Base-by-base conservation (phyloP, 2,888 invertebrate genomes). In the Neoaliturus tenellus region DNA sequence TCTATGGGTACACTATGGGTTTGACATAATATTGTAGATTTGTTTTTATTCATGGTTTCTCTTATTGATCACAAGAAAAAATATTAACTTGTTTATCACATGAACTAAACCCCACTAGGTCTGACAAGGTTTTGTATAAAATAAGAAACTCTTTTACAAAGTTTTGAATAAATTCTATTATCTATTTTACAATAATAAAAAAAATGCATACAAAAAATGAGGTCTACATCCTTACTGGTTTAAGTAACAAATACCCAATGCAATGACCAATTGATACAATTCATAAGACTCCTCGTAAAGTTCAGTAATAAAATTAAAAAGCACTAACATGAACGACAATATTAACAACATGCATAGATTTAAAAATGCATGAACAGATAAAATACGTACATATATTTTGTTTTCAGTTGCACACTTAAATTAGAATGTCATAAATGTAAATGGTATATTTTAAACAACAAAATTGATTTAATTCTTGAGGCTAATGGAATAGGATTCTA, bases 151-250 rank as follows among this genome's bases (percentile, higher is more conserved):
- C 8, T 3, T 23, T 23, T 51, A 23, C 2, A 23, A 62, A 62
- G 62, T 62, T 14, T 12, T 28, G 28, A 62, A 62, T 62, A 62
- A 31, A 55, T 55, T 62, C 31, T 62, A 62, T 62, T 62, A 62
- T 28, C 62, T 62, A 62, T 25, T 62, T 14, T 17, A 28, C 55
- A 62, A 62, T 62, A 62, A 62, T 28, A 62, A 6, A 28, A 28
- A 8, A 25, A 62, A 14, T 62, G 31, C 62, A 62, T 51, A 51
- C 14, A 23, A 51, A 23, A 23, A 51, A 51, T 51, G 10, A 51
- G n/a, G 8, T 51, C 23, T 20, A 23, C 23, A 3, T 51, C 23
- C 5, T 23, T 10, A 23, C 5, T 23, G 14, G 2, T 51, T 51
- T 51, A n/a, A n/a, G 4, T 10, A 51, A 20, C 51, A 51, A 51